These are phyloP conservation scores for Salminus brasiliensis DNA, from an alignment of 2,113 vertebrate species.

Conservation along the genomic window DNA sequence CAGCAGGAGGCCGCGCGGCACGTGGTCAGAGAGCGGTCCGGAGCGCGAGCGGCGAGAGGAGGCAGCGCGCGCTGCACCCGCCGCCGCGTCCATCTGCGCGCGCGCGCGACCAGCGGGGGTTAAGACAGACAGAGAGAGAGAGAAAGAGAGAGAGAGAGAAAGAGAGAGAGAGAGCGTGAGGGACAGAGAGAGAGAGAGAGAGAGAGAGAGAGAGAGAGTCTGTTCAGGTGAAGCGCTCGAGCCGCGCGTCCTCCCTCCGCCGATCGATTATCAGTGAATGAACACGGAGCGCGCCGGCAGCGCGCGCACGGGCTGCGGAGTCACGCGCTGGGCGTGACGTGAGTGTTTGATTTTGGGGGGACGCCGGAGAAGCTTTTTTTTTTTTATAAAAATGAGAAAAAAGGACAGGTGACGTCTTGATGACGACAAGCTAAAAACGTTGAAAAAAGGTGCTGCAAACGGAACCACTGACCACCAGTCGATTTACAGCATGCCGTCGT, in stretches of 20 bases:
- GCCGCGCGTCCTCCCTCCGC: neutral
- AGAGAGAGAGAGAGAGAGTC: neutral
- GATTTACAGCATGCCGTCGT: neutral
- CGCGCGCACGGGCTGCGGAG: neutral
- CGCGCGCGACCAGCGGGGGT: slow-evolving; percentile 54
- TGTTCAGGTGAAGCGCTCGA: neutral
- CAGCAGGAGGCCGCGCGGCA: slow-evolving; percentile 79
- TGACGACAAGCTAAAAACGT: slow-evolving; percentile 7
- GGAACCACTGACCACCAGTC: neutral
- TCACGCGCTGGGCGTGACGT: slow-evolving; percentile 39
- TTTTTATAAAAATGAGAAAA: no score
- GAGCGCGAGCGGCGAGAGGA: slow-evolving; percentile 62
- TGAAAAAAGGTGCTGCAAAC: neutral
- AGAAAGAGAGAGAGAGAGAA: no score
- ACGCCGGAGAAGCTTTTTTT: slow-evolving; percentile 39
- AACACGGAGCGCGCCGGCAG: neutral
- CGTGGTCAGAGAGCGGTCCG: slow-evolving; percentile 62
- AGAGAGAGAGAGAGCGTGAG: slow-evolving; percentile 44
- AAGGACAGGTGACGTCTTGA: slow-evolving; percentile 8
- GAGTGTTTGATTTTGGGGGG: slow-evolving; percentile 13
- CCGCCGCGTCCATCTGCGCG: slow-evolving; percentile 78
- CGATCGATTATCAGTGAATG: neutral
- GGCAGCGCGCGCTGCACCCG: slow-evolving; percentile 64
- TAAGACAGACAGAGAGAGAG: slow-evolving; percentile 59
- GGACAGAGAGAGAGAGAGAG: slow-evolving; percentile 45